Percentiles rank a stretch among this genome's conserved stretches.
Conservation (phyloP, 2,113 vertebrate genomes). For the Orthonyx spaldingii region DNA sequence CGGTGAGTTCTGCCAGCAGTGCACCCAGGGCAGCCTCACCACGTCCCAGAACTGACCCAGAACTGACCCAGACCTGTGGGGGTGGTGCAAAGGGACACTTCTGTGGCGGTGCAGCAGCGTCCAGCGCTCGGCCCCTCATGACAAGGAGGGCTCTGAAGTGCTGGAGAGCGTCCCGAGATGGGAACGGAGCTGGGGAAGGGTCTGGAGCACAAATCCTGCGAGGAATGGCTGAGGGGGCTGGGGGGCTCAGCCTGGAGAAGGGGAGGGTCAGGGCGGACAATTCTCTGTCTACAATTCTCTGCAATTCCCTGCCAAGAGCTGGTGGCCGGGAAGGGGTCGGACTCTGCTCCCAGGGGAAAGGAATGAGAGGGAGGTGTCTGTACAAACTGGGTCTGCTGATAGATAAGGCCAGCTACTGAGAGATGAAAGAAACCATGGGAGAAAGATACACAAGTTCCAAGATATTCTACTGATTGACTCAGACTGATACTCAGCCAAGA, state of each 20-base stretch:
- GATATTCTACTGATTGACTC: too few relatives aligned
- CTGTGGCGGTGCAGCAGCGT: rapidly evolving
- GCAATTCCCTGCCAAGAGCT: too few relatives aligned
- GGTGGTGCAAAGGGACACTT: neutral
- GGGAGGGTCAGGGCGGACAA: neutral
- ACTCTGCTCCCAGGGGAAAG: neutral
- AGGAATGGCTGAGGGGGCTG: neutral
- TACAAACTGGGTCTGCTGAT: too few relatives aligned
- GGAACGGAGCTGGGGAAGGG: too few relatives aligned
- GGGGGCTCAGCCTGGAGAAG: neutral
- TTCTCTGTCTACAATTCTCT: too few relatives aligned
- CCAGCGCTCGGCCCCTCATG: neutral
- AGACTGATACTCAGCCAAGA: too few relatives aligned
- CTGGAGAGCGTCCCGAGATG: neutral
- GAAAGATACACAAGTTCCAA: too few relatives aligned
- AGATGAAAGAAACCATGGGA: too few relatives aligned
- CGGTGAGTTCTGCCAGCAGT: neutral
- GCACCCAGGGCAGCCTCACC: neutral
- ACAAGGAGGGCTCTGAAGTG: neutral
- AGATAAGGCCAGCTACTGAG: too few relatives aligned
- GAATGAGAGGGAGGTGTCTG: too few relatives aligned
- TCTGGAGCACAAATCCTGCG: neutral
- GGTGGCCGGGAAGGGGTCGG: rapidly evolving
- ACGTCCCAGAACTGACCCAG: neutral
- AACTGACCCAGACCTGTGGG: rapidly evolving